Evolutionary conservation across 1,140 invertebrate species (phyloP).

Genomic region (Ectropis grisescens): DNA sequence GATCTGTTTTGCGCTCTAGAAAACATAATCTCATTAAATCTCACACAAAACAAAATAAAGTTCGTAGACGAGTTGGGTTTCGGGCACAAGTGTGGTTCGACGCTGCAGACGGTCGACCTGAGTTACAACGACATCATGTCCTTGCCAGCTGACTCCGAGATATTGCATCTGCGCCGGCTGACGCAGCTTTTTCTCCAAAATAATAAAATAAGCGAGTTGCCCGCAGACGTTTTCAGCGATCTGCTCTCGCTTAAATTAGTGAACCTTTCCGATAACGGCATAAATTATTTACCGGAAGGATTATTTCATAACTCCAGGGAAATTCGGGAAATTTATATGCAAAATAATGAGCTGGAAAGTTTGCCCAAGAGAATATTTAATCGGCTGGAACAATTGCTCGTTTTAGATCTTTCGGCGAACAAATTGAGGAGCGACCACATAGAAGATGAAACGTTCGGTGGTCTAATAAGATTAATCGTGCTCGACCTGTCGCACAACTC

Average conservation of each 20-base stretch:
- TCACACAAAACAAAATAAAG: conserved; percentile 80
- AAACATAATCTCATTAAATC: conserved; percentile 81
- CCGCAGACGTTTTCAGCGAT: conserved; percentile 76
- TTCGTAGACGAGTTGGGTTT: conserved; percentile 78
- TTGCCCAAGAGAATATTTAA: conserved; percentile 78
- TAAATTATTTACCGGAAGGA: conserved; percentile 78
- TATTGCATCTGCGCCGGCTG: conserved; percentile 76
- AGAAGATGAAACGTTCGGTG: conserved; percentile 77
- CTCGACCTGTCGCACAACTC: conserved; percentile 79
- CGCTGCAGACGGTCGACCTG: conserved; percentile 78
- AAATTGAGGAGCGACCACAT: conserved; percentile 78
- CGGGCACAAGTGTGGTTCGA: conserved; percentile 69
- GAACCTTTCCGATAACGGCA: conserved; percentile 83
- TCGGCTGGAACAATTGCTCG: conserved; percentile 76
- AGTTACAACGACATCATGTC: conserved; percentile 79
- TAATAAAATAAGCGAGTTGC: conserved; percentile 79
- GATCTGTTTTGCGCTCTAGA: conserved; percentile 80
- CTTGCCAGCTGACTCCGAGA: conserved; percentile 76
- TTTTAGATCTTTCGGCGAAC: conserved; percentile 81
- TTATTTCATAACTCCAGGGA: conserved; percentile 79
- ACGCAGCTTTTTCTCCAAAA: conserved; percentile 80
- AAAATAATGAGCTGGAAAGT: conserved; percentile 80
- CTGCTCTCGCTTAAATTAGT: conserved; percentile 78
- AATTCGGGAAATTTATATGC: conserved; percentile 80
- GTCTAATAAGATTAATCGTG: conserved; percentile 77